Percentiles rank a stretch among this genome's conserved stretches.
Evolutionary conservation across 2,888 invertebrate species (phyloP).

Genomic region (Thecophora atra): DNA sequence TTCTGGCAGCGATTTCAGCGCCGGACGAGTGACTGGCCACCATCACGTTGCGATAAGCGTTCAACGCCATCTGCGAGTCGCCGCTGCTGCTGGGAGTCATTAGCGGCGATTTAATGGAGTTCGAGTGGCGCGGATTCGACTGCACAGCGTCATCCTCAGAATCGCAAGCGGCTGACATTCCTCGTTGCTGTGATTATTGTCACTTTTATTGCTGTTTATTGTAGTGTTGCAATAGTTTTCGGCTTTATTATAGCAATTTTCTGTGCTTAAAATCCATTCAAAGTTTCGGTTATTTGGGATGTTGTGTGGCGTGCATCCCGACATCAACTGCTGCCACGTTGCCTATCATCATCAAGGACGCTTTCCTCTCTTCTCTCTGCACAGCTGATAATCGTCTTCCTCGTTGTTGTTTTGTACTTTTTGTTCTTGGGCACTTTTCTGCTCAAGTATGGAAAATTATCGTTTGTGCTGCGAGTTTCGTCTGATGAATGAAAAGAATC

Average conservation of each 20-base stretch:
- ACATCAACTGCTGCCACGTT: neutral
- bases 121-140: slow-evolving; percentile 26
- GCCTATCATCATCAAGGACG: neutral
- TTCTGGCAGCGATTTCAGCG: neutral
- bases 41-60: slow-evolving; percentile 52
- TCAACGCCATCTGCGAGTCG: slow-evolving; percentile 51
- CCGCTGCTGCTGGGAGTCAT: slow-evolving; percentile 53
- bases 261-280: no score
- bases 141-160: neutral
- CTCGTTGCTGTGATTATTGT: neutral
- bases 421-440: neutral
- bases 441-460: neutral
- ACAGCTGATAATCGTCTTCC: neutral
- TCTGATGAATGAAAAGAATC: neutral
- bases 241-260: neutral
- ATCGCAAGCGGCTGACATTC: neutral
- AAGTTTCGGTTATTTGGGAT: neutral
- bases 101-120: slow-evolving; percentile 38
- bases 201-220: neutral
- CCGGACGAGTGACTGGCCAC: slow-evolving; percentile 32
- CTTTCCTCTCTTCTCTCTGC: neutral
- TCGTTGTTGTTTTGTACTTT: neutral
- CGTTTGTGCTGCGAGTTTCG: neutral
- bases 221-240: neutral
- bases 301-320: neutral